phyloP scores from a whole-genome alignment of 2,113 vertebrate genomes.

The Ellobius talpinus region DNA sequence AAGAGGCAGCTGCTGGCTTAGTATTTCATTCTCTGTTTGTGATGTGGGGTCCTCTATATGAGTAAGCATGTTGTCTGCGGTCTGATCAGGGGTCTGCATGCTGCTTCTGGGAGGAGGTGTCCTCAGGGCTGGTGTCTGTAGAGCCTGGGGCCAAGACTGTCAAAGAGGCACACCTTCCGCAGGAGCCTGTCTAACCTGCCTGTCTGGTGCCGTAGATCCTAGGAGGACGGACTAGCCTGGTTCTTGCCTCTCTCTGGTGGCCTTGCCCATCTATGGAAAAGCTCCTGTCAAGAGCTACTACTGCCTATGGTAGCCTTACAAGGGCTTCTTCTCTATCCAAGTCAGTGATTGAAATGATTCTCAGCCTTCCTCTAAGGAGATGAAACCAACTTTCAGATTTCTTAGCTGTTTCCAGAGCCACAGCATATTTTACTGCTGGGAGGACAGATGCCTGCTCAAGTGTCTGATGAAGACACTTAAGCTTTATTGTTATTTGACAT shows the following conservation, averaged over 20 bases:
- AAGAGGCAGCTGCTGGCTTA: background rate
- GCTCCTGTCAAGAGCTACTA: background rate
- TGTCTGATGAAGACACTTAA: constrained; percentile 82
- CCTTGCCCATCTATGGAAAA: background rate
- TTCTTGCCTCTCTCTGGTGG: background rate
- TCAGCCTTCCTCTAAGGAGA: constrained; percentile 44
- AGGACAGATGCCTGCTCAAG: constrained; percentile 83
- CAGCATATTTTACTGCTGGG: constrained; percentile 81
- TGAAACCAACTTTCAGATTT: constrained; percentile 69
- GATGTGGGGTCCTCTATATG: background rate
- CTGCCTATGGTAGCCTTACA: background rate
- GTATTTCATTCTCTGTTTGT: background rate
- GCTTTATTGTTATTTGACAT: constrained; percentile 83
- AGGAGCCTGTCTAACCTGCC: background rate
- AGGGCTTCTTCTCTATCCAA: constrained; percentile 49
- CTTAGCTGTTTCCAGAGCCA: constrained; percentile 71
- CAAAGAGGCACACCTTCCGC: background rate
- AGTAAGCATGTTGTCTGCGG: background rate
- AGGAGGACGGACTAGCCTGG: background rate
- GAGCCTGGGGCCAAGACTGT: background rate
- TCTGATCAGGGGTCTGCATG: background rate
- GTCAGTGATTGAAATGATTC: constrained; percentile 61
- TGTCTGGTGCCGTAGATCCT: background rate
- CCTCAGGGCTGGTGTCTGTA: background rate
- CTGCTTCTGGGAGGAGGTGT: background rate